Evolutionary conservation across 1,140 invertebrate genomes (phyloP).

Genomic region (Zaprionus capensis): DNA sequence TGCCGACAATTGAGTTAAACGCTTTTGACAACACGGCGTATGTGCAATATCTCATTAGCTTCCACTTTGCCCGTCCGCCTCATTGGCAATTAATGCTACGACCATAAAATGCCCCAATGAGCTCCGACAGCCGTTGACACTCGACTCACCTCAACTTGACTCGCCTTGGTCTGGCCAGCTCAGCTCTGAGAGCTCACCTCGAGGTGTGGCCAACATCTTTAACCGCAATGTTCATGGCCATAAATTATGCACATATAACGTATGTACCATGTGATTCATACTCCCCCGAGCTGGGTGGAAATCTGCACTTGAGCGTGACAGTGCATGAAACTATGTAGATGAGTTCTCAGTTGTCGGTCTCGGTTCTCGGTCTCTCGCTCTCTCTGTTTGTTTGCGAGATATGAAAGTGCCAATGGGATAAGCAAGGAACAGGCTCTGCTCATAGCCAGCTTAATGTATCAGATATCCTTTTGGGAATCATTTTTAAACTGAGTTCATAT

Average conservation of each 20-base stretch:
- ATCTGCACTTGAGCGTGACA: slow-evolving; percentile 5
- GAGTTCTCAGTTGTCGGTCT: not conserved
- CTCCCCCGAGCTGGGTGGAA: not conserved
- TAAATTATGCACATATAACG: slow-evolving; percentile 7
- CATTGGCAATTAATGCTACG: slow-evolving; percentile 51
- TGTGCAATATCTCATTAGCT: slow-evolving; percentile 50
- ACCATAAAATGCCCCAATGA: slow-evolving; percentile 40
- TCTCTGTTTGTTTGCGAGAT: not conserved
- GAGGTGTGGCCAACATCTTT: slow-evolving; percentile 5
- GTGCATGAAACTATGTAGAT: slow-evolving; percentile 2
- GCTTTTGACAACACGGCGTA: slow-evolving; percentile 51
- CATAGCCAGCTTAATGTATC: not conserved
- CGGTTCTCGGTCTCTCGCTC: not conserved
- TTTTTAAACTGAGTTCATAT: not conserved
- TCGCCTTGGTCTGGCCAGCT: not conserved
- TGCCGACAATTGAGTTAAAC: slow-evolving; percentile 47
- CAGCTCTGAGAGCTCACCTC: not conserved
- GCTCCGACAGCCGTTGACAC: slow-evolving; percentile 15
- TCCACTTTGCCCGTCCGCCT: slow-evolving; percentile 31
- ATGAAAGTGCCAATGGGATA: not conserved
- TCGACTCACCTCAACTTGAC: not conserved
- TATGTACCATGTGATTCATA: not conserved
- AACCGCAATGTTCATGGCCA: slow-evolving; percentile 1
- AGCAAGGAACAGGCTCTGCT: not conserved
- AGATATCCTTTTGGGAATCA: not conserved